A percentile compares a stretch with the other conserved stretches of the same genome.
phyloP scores from a whole-genome alignment of 2,113 vertebrate species.

The Cephalopholis sonnerati region DNA sequence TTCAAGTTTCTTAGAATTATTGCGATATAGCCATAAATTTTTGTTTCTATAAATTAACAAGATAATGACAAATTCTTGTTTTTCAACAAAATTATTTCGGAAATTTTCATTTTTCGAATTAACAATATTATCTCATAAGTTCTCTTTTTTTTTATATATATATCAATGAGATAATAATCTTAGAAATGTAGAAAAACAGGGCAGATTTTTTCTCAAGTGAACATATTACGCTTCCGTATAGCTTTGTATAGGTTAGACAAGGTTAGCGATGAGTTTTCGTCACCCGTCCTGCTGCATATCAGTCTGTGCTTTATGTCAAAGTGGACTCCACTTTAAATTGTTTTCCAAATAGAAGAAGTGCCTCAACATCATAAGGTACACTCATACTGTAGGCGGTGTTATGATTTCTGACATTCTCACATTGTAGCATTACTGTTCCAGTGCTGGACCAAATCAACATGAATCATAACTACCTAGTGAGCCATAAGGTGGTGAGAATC shows the following conservation, averaged over 20 bases:
- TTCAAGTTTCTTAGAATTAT: too few species aligned
- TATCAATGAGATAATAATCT: too few species aligned
- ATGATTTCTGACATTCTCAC: constrained; percentile 30
- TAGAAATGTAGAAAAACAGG: too few species aligned
- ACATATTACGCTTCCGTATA: too few species aligned
- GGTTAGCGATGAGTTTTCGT: background rate
- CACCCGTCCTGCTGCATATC: constrained; percentile 28
- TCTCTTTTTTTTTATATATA: too few species aligned
- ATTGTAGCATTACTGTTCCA: constrained; percentile 44
- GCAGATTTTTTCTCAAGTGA: too few species aligned
- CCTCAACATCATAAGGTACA: constrained; percentile 67
- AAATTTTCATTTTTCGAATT: too few species aligned
- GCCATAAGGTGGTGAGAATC: constrained; percentile 14
- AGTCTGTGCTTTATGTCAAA: constrained; percentile 5
- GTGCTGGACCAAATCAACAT: constrained; percentile 59
- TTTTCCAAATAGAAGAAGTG: constrained; percentile 66
- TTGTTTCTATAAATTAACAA: too few species aligned
- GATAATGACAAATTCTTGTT: too few species aligned
- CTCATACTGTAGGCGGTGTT: constrained; percentile 32
- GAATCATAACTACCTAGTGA: constrained; percentile 25
- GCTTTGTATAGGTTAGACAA: constrained; percentile 1
- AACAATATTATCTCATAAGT: too few species aligned
- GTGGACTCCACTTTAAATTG: background rate
- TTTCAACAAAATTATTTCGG: too few species aligned
- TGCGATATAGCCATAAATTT: too few species aligned